phyloP scores from a whole-genome alignment of 2,888 invertebrate genomes.

The Helobdella robusta region DNA sequence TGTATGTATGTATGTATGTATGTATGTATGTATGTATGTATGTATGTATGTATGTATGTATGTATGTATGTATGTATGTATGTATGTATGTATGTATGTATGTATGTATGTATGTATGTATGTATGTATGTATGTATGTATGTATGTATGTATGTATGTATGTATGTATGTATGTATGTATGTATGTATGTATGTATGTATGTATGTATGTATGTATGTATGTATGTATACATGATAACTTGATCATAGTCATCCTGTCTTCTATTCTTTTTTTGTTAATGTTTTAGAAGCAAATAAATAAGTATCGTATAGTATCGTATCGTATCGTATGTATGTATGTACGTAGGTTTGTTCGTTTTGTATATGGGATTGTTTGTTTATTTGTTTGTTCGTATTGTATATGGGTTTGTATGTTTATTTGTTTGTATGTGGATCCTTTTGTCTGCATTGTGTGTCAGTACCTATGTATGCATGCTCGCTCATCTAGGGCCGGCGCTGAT shows the following conservation, averaged over 20 bases:
- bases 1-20: slow-evolving; percentile 2
- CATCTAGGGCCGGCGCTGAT: no score
- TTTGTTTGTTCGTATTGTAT: background rate
- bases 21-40: slow-evolving; percentile 2
- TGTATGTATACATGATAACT: background rate
- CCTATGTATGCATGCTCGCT: background rate
- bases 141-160: slow-evolving; percentile 12
- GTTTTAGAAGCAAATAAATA: no score
- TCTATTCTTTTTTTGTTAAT: no score
- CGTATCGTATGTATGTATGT: background rate
- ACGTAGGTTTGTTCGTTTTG: background rate
- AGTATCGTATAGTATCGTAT: no score
- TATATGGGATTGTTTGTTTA: background rate
- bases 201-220: slow-evolving; percentile 12
- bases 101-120: slow-evolving; percentile 8
- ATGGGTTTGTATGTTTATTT: background rate
- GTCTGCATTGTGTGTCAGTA: background rate
- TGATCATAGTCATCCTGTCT: background rate
- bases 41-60: slow-evolving; percentile 2
- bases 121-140: slow-evolving; percentile 13
- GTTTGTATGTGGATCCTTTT: background rate
- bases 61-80: slow-evolving; percentile 2
- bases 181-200: slow-evolving; percentile 10
- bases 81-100: slow-evolving; percentile 8
- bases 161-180: slow-evolving; percentile 12